Conservation (phyloP, 2,113 vertebrate species). For the Phaetusa simplex region DNA sequence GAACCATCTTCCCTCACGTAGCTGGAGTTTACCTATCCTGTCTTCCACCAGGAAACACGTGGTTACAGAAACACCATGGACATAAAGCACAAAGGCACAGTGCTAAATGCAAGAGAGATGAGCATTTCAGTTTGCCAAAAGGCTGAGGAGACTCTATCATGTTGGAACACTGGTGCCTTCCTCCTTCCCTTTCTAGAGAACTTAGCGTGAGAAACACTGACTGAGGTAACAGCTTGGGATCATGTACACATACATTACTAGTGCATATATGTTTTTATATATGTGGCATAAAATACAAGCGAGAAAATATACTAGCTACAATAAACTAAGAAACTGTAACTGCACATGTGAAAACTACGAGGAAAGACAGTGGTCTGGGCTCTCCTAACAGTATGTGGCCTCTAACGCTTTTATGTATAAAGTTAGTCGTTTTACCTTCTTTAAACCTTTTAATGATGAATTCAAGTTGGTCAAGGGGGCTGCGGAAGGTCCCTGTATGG, state of each 20-base stretch:
- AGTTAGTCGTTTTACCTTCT: slow-evolving; percentile 77
- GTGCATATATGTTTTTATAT: neutral
- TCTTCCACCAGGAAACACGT: neutral
- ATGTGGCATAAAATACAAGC: neutral
- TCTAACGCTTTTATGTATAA: neutral
- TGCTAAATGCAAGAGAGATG: neutral
- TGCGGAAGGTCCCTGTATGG: slow-evolving; percentile 85
- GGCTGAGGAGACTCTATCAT: neutral
- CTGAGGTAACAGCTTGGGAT: neutral
- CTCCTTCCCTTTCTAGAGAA: neutral
- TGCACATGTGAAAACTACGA: neutral
- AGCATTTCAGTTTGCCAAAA: neutral
- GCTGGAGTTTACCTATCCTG: neutral
- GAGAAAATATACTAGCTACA: neutral
- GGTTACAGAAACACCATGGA: neutral
- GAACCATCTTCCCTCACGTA: neutral
- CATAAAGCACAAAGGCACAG: neutral
- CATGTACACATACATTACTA: neutral
- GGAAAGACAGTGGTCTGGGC: neutral
- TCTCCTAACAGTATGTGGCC: neutral
- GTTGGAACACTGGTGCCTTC: neutral
- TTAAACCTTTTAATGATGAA: slow-evolving; percentile 85
- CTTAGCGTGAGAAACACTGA: neutral
- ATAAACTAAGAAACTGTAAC: neutral
- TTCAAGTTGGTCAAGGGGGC: slow-evolving; percentile 87